Evolutionary conservation across 2,113 vertebrate genomes (phyloP).

Genomic region (Anthoscopus minutus): DNA sequence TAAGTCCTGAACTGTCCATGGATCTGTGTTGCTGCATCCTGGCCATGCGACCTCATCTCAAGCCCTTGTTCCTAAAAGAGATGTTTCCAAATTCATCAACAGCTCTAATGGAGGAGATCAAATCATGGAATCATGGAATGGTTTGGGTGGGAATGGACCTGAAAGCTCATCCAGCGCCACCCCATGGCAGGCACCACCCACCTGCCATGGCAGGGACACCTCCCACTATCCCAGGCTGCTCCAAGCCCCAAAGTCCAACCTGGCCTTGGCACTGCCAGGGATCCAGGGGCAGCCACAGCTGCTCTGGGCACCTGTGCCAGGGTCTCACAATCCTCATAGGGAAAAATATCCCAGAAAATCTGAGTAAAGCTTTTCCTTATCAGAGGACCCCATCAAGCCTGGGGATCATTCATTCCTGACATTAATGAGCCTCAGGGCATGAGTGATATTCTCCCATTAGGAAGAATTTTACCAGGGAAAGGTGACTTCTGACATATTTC

Average conservation of each 20-base stretch:
- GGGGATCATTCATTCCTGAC: background rate
- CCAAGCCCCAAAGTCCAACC: fast-evolving
- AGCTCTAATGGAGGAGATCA: background rate
- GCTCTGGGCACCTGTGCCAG: background rate
- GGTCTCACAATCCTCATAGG: fast-evolving
- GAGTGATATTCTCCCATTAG: background rate
- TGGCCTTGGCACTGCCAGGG: background rate
- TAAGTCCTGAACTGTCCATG: fast-evolving
- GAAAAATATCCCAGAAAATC: background rate
- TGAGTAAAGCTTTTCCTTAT: background rate
- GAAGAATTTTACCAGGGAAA: background rate
- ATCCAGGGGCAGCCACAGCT: background rate
- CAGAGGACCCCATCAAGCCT: background rate
- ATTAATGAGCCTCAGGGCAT: background rate
- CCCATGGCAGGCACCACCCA: no score
- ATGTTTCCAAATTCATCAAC: background rate
- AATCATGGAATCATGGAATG: background rate
- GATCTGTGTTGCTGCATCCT: background rate
- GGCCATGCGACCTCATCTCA: background rate
- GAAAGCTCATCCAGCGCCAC: fast-evolving
- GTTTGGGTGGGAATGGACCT: background rate
- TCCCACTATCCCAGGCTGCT: background rate
- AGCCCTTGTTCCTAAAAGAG: background rate
- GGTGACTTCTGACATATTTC: background rate
- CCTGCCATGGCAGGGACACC: background rate